phyloP scores from a whole-genome alignment of 2,113 vertebrate genomes.

The Colaptes auratus region DNA sequence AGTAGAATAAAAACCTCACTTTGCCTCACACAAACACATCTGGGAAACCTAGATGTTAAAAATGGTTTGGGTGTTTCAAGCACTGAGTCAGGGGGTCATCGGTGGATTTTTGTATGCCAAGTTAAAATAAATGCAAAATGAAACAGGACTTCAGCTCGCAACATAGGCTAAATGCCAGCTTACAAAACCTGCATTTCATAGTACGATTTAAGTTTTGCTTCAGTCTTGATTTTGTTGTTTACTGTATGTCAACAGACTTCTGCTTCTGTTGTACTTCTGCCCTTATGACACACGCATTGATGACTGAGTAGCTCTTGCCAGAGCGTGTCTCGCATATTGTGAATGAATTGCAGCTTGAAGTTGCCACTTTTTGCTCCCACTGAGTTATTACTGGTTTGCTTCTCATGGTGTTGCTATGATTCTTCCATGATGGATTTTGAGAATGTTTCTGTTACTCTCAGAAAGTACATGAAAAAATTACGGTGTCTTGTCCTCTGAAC shows the following conservation, averaged over 20 bases:
- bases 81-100: neutral
- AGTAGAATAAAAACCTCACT: neutral
- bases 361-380: constrained; percentile 29
- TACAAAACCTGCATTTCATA: neutral
- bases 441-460: neutral
- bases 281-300: neutral
- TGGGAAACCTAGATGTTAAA: neutral
- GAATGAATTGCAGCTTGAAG: constrained; percentile 50
- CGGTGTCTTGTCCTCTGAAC: neutral
- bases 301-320: constrained; percentile 32
- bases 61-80: neutral
- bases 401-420: neutral
- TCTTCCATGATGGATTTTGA: neutral
- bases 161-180: neutral
- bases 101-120: neutral
- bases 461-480: neutral
- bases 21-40: neutral
- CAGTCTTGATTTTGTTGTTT: neutral
- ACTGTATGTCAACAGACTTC: constrained; percentile 8
- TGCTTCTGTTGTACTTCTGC: constrained; percentile 15
- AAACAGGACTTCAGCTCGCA: neutral
- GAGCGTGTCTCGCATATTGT: neutral
- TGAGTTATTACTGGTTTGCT: neutral
- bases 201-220: neutral
- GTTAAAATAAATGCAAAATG: neutral